Base-by-base conservation (phyloP, 1,140 invertebrate species). In the Trachelipus rathkii region DNA sequence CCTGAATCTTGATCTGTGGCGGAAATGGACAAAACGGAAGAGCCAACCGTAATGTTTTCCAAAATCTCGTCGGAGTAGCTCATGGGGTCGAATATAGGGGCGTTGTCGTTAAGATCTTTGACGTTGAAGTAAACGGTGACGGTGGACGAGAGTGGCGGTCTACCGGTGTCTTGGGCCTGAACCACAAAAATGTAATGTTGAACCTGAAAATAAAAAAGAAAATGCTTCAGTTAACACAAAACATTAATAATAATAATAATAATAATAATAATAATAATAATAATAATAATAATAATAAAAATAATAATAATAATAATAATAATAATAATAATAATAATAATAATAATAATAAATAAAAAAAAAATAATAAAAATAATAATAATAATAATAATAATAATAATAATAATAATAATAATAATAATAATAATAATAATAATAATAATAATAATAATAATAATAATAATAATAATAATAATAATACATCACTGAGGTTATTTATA, bases 121-220 rank as follows among this genome's bases (percentile, higher is more conserved):
- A 98, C 93, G 86, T 97, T 96, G 84, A 97, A 92, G 85, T 95
- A 96, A 10, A 96, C 92, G 0, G 93, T 95, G 10, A 95, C 89
- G 5, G 94, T 95, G 43, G 93, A 94, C 0, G 94, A 96, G n/a
- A 96, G 86, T 66, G 91, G 90, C 10, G 95, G 95, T 71, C 90
- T 88, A 0, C 95, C 95, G 15, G 89, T 90, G 85, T 98, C 95
- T 82, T 94, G 93, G 0, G 95, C 95, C 84, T 95, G 92, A 0
- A 95, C 93, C 24, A 95, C 93, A 75, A 96, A 87, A 78, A 97
- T 95, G 86, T 95, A 96, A 85, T 97, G 95, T 82, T 95, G 93
- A 33, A 95, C 91, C 93, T 96, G 88, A 44, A 83, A 81, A 19
- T 69, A 43, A 79, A 10, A 66, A 68, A 75, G 21, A 21, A 45